A percentile compares a stretch with the other conserved stretches of the same genome.
Evolutionary conservation across 1,140 invertebrate species (phyloP).

Genomic region (Tyrophagus putrescentiae): DNA sequence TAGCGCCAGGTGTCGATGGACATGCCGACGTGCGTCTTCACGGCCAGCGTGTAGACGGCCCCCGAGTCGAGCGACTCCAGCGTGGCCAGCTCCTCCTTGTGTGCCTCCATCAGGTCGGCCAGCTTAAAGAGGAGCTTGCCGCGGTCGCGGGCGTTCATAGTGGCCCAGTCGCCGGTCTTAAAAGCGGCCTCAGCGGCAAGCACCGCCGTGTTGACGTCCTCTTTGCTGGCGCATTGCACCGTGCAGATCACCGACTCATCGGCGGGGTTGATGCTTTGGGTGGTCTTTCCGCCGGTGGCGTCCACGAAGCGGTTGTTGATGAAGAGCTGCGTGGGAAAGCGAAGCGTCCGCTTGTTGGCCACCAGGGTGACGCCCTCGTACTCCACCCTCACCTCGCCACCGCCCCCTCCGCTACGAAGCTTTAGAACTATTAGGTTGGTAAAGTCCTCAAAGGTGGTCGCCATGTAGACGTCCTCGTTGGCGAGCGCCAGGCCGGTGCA

Average conservation of each 20-base stretch:
- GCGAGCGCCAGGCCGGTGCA: conserved; percentile 42
- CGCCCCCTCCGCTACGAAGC: conserved; percentile 40
- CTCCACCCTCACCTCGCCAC: conserved; percentile 37
- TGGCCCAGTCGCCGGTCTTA: conserved; percentile 70
- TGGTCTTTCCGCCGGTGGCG: conserved; percentile 44
- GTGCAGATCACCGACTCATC: conserved; percentile 51
- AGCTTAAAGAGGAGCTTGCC: conserved; percentile 46
- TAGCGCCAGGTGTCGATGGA: conserved; percentile 82
- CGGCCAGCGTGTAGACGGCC: conserved; percentile 80
- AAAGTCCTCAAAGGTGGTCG: conserved; percentile 70
- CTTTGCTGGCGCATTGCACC: conserved; percentile 54
- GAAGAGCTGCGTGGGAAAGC: conserved; percentile 70
- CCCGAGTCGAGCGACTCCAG: conserved; percentile 82
- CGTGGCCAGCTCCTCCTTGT: conserved; percentile 84
- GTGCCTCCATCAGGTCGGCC: conserved; percentile 79
- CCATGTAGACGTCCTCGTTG: conserved; percentile 85
- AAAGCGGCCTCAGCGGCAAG: conserved; percentile 62
- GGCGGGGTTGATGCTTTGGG: conserved; percentile 62
- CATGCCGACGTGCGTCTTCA: conserved; percentile 89
- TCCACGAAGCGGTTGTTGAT: conserved; percentile 80
- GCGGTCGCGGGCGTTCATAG: conserved; percentile 64
- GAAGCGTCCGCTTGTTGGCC: conserved; percentile 66
- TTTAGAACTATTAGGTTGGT: conserved; percentile 47
- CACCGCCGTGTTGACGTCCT: conserved; percentile 74
- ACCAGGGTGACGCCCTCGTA: conserved; percentile 57